These are phyloP conservation scores for Periplaneta americana DNA, from an alignment of 1,140 invertebrate species.

Conservation along the genomic window DNA sequence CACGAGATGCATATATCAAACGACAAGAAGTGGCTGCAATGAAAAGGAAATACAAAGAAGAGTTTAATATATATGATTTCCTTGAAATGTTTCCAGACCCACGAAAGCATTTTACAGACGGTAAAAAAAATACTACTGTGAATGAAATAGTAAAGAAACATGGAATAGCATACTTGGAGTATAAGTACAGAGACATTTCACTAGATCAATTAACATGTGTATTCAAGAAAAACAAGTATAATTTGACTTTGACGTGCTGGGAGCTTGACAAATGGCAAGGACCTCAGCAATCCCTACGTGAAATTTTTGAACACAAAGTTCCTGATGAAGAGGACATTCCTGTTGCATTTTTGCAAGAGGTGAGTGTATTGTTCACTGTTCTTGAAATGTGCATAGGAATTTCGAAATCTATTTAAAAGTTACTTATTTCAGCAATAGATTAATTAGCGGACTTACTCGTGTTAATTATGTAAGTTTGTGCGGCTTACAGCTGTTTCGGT, in stretches of 20 bases:
- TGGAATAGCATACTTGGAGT: neutral
- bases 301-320: neutral
- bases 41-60: constrained; percentile 35
- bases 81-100: constrained; percentile 50
- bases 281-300: neutral
- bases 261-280: neutral
- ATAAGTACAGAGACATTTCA: neutral
- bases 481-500: no score
- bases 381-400: neutral
- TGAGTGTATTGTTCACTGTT: neutral
- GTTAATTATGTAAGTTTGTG: no score
- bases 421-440: no score
- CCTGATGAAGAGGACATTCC: neutral
- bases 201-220: neutral
- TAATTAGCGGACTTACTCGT: no score
- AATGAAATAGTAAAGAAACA: neutral
- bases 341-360: neutral
- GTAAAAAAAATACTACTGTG: neutral
- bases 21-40: constrained; percentile 33
- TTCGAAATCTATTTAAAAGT: no score
- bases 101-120: constrained; percentile 36
- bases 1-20: constrained; percentile 41
- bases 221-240: neutral
- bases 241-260: neutral
- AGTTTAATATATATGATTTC: constrained; percentile 45